phyloP scores from a whole-genome alignment of 2,888 invertebrate genomes.

The Aplocera efformata region DNA sequence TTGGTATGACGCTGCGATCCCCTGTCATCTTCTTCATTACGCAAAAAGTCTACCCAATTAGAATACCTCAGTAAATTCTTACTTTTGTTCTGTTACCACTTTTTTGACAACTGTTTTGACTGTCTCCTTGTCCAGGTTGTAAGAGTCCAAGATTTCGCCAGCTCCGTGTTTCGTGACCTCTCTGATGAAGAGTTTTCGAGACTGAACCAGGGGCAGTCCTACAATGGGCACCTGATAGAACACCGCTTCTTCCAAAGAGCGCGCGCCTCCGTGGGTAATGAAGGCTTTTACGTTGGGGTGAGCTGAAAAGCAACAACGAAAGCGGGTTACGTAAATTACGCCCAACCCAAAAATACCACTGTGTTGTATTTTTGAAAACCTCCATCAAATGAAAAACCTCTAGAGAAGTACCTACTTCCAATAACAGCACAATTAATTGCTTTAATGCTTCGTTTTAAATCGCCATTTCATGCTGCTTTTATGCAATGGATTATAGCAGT shows the following conservation, averaged over 20 bases:
- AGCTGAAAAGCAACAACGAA: constrained; percentile 46
- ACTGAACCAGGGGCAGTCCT: constrained; percentile 58
- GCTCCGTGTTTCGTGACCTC: constrained; percentile 58
- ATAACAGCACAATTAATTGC: too few species aligned
- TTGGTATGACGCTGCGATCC: too few species aligned
- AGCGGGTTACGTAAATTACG: too few species aligned
- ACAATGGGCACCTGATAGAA: constrained; percentile 66
- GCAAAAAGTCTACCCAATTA: too few species aligned
- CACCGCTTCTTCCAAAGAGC: constrained; percentile 71
- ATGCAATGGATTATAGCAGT: too few species aligned
- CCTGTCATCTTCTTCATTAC: too few species aligned
- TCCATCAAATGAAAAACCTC: too few species aligned
- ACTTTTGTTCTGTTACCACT: constrained; percentile 54
- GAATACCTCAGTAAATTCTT: constrained; percentile 29
- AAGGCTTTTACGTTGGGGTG: constrained; percentile 69
- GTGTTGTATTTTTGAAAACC: too few species aligned
- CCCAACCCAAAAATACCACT: not conserved
- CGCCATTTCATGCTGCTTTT: too few species aligned
- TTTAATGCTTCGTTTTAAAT: too few species aligned
- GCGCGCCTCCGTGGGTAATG: constrained; percentile 64
- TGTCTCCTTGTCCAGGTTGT: constrained; percentile 56
- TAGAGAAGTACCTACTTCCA: too few species aligned
- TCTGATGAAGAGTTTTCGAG: constrained; percentile 58
- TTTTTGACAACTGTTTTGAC: constrained; percentile 46
- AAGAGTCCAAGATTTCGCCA: constrained; percentile 61